Evolutionary conservation across 2,888 invertebrate genomes (phyloP), one percentile per base, ranked within the genome.

Genomic region (Ashinkailepas kermadecensis): DNA sequence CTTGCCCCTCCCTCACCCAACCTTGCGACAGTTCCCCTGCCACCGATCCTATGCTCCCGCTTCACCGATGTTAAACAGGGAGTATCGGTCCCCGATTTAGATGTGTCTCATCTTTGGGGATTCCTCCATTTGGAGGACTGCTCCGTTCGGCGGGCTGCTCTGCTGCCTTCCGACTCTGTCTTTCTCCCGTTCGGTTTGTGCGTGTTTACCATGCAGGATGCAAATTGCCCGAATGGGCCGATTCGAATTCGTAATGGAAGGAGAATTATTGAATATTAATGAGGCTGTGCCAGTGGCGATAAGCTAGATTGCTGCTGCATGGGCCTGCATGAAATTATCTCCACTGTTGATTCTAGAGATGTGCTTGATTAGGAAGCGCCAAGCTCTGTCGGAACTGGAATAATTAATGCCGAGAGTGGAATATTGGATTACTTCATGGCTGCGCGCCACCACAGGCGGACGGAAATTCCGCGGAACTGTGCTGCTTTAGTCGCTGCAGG

Each of bases 271-370:
- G 74, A 74, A 74, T 74, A 74, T 56, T 74, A 74, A 74, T 74
- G 74, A 74, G 74, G 54, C 74, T 9, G 39, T 70, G 74, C 74
- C 74, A 23, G 56, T 74, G 54, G 74, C 56, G 74, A 74, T 74
- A 74, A 74, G 74, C 74, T 74, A 74, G 74, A 74, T 74, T 74
- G 74, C 54, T 70, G 56, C 74, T 74, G 74, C 74, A 74, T 74
- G 74, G 74, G 74, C 74, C 74, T 74, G 74, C 74, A 74, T 74
- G 74, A 74, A 74, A 74, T 74, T 74, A 74, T 74, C 74, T 56
- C 56, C 74, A 74, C 74, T 74, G 74, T 74, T 74, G 74, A 74
- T 74, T 74, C 74, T 74, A n/a, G 74, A 74, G 74, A 74, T 74
- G 74, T 56, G 74, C 74, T 74, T 74, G 74, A 74, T 74, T 74